phyloP scores from a whole-genome alignment of 1,140 invertebrate species.

The Drosophila azteca region DNA sequence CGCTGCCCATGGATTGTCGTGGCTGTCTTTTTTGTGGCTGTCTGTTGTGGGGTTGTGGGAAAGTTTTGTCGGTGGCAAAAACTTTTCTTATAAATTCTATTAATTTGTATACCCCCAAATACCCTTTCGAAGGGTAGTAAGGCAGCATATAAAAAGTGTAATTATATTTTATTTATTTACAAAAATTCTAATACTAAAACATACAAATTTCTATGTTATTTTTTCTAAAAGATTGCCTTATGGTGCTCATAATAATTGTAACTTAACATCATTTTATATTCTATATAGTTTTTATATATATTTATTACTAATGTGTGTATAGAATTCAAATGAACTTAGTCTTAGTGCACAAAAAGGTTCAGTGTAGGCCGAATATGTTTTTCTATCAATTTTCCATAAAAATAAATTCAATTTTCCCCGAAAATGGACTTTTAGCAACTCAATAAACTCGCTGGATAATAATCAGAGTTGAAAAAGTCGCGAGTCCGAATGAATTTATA shows the following conservation, averaged over 20 bases:
- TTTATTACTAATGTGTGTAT: too few relatives aligned
- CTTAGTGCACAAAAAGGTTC: too few relatives aligned
- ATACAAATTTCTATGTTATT: too few relatives aligned
- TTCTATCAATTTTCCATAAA: constrained; percentile 34
- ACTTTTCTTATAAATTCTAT: constrained; percentile 51
- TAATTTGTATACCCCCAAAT: constrained; percentile 16
- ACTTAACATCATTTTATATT: too few relatives aligned
- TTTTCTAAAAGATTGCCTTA: too few relatives aligned
- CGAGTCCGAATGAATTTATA: constrained; percentile 37
- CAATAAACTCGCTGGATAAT: constrained; percentile 32
- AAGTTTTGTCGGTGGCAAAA: constrained; percentile 41
- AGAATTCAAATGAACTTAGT: too few relatives aligned
- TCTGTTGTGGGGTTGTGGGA: neutral
- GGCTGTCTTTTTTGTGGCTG: constrained; percentile 22
- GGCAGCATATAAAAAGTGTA: too few relatives aligned
- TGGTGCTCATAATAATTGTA: too few relatives aligned
- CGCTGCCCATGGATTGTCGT: constrained; percentile 9
- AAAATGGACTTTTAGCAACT: constrained; percentile 33
- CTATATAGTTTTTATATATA: too few relatives aligned
- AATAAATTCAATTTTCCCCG: constrained; percentile 37
- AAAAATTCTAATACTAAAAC: too few relatives aligned
- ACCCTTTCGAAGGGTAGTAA: too few relatives aligned
- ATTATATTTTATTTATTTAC: too few relatives aligned
- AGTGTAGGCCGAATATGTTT: constrained; percentile 1
- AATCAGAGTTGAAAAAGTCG: constrained; percentile 31